Conservation (phyloP, 2,888 invertebrate species). For the Leucophenga montana region DNA sequence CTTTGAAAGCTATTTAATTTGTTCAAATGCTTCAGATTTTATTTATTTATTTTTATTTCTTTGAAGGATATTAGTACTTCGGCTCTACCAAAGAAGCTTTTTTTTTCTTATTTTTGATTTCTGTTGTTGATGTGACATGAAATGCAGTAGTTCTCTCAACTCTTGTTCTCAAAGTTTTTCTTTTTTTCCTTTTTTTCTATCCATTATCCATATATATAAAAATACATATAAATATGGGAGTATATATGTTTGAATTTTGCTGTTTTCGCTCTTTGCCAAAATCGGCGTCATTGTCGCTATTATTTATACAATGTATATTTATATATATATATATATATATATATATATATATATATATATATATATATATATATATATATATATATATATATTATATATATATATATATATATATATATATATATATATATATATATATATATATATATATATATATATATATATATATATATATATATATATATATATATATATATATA, state of each 20-base stretch:
- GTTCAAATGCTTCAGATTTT: too few relatives aligned
- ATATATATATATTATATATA: too few relatives aligned
- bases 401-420: slow-evolving; percentile 29
- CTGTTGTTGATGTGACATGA: slow-evolving; percentile 28
- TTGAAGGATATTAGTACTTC: too few relatives aligned
- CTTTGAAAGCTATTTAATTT: too few relatives aligned
- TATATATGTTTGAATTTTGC: slow-evolving; percentile 11
- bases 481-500: too few relatives aligned
- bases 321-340: too few relatives aligned
- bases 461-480: background rate
- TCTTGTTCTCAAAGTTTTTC: slow-evolving; percentile 48
- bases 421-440: too few relatives aligned
- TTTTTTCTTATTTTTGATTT: slow-evolving; percentile 9
- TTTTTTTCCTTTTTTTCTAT: slow-evolving; percentile 32
- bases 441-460: slow-evolving; percentile 43
- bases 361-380: too few relatives aligned
- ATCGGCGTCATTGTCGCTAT: slow-evolving; percentile 48
- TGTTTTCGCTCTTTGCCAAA: slow-evolving; percentile 25
- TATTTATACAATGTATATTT: slow-evolving; percentile 44
- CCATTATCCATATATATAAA: slow-evolving; percentile 1
- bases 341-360: slow-evolving; percentile 33
- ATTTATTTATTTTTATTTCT: too few relatives aligned
- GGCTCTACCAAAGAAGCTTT: background rate
- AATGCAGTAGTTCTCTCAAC: slow-evolving; percentile 37
- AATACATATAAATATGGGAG: slow-evolving; percentile 5